A percentile compares a stretch with the other conserved stretches of the same genome.
Conservation (phyloP, 2,797 vertebrate species). For the Sciurus vulgaris region DNA sequence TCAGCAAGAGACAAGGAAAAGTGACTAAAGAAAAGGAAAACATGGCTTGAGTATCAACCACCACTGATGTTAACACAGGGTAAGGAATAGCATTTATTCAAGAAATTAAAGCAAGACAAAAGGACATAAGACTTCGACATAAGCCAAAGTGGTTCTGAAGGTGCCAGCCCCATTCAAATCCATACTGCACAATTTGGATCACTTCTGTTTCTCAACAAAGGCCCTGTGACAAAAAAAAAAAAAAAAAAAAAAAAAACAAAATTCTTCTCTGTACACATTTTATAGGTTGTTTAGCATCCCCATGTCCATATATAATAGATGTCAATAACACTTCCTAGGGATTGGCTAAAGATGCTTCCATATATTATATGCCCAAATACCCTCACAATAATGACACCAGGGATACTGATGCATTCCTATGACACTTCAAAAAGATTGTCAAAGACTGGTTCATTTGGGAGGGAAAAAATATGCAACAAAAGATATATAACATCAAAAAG, state of each 20-base stretch:
- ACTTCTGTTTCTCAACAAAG: slow-evolving; percentile 21
- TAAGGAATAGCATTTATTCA: neutral
- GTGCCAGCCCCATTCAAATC: neutral
- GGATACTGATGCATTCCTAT: neutral
- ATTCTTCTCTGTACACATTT: neutral
- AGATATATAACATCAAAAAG: neutral
- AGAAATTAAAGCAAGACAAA: slow-evolving; percentile 15
- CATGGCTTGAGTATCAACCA: neutral
- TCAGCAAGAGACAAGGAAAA: neutral
- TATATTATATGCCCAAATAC: neutral
- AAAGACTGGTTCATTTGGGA: neutral
- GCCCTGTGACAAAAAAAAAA: neutral
- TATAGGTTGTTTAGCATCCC: neutral
- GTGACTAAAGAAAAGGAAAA: slow-evolving; percentile 11
- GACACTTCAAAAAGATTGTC: neutral
- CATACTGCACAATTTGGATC: neutral
- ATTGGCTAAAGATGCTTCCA: neutral
- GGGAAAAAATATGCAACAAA: neutral
- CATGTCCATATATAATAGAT: neutral
- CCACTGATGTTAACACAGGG: neutral
- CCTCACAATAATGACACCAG: neutral
- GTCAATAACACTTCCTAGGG: neutral
- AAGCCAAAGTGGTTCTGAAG: neutral
- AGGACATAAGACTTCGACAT: neutral
- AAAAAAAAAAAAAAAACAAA: neutral